Percentiles rank a stretch among this genome's conserved stretches.
These are phyloP conservation scores for Nymphalis c-album DNA, from an alignment of 2,888 invertebrate genomes.

Conservation along the genomic window DNA sequence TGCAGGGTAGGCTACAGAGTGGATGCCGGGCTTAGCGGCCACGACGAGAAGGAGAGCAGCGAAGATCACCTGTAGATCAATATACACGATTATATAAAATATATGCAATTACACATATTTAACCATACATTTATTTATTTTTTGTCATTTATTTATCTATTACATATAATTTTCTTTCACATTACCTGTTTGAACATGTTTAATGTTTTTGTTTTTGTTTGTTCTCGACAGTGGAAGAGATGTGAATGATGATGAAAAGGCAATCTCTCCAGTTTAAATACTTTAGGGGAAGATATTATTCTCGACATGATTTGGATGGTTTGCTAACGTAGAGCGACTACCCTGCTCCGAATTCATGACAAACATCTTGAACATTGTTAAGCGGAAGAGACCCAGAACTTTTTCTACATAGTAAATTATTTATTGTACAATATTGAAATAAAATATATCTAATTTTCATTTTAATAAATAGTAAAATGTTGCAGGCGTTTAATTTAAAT, in stretches of 20 bases:
- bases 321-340: conserved; percentile 57
- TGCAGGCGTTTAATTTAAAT: no score
- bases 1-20: conserved; percentile 54
- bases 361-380: conserved; percentile 48
- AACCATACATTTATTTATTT: no score
- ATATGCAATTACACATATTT: not conserved
- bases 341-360: conserved; percentile 71
- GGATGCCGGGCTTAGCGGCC: conserved; percentile 71
- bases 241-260: conserved; percentile 50
- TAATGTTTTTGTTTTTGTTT: conserved; percentile 44
- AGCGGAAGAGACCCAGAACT: conserved; percentile 47
- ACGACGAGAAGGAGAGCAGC: conserved; percentile 62
- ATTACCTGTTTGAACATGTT: conserved; percentile 78
- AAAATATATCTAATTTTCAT: no score
- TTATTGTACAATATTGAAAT: no score
- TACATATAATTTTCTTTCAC: not conserved
- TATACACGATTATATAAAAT: not conserved
- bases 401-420: no score
- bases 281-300: conserved; percentile 54
- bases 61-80: conserved; percentile 58
- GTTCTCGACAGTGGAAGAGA: conserved; percentile 46
- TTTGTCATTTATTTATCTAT: no score
- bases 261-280: conserved; percentile 60
- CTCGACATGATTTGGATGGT: conserved; percentile 59
- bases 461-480: no score